These are phyloP conservation scores for Cenopis cana DNA, from an alignment of 2,888 invertebrate genomes.

Conservation along the genomic window DNA sequence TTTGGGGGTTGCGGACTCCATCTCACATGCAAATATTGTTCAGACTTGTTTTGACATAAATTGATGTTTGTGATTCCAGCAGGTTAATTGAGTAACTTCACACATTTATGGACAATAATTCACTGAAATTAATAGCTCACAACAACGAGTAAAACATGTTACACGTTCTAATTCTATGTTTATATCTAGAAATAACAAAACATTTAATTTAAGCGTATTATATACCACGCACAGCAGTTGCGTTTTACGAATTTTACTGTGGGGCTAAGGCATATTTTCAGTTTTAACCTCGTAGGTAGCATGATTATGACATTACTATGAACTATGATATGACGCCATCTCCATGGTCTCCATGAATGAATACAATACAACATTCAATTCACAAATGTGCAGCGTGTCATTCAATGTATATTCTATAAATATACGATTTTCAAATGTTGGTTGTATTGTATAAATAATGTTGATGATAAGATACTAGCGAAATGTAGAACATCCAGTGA, in stretches of 20 bases:
- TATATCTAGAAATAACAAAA: not conserved
- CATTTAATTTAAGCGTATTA: constrained; percentile 1
- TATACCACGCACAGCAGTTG: constrained; percentile 12
- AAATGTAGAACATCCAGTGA: no score
- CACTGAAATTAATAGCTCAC: not conserved
- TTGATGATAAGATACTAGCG: no score
- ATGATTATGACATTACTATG: no score
- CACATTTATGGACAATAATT: not conserved
- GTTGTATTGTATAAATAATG: no score
- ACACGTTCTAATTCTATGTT: not conserved
- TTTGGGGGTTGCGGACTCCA: constrained; percentile 63
- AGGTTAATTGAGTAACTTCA: constrained; percentile 7
- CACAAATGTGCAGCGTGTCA: not conserved
- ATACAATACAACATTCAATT: no score
- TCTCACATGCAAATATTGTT: constrained; percentile 41
- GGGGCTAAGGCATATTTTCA: not conserved
- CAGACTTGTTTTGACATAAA: constrained; percentile 3
- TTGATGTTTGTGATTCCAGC: constrained; percentile 2
- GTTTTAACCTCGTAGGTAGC: not conserved
- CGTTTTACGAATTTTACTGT: constrained; percentile 18
- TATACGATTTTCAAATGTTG: no score
- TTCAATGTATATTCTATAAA: not conserved
- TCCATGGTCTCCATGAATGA: no score
- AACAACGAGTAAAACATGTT: not conserved
- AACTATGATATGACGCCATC: not conserved